Conservation (phyloP, 2,113 vertebrate genomes). For the Arothron firmamentum region DNA sequence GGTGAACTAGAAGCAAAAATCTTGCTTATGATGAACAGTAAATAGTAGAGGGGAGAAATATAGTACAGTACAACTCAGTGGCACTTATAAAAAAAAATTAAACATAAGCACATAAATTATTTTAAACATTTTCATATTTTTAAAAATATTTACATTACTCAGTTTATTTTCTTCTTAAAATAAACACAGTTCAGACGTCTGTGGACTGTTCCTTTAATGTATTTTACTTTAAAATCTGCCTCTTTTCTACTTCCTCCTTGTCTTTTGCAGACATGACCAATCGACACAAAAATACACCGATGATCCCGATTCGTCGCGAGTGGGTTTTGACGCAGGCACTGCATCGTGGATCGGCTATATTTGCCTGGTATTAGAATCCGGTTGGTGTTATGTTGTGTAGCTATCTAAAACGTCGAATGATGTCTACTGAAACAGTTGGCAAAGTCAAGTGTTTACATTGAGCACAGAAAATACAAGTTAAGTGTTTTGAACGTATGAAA, state of each 20-base stretch:
- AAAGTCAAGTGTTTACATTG: constrained; percentile 37
- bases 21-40: too few relatives aligned
- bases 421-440: constrained; percentile 37
- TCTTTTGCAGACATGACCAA: constrained; percentile 23
- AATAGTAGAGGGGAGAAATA: too few relatives aligned
- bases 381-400: constrained; percentile 55
- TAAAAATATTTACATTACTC: not conserved
- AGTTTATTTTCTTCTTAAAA: not conserved
- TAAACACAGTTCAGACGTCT: not conserved
- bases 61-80: not conserved
- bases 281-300: constrained; percentile 4
- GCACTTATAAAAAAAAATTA: not conserved
- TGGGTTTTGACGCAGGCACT: rapidly evolving
- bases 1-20: too few relatives aligned
- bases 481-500: not conserved
- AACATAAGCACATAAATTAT: not conserved
- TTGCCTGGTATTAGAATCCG: constrained; percentile 32
- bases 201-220: constrained; percentile 34
- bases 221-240: constrained; percentile 21
- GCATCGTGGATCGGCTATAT: constrained; percentile 30
- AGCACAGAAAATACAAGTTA: constrained; percentile 10
- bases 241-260: constrained; percentile 26
- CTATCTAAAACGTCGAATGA: constrained; percentile 54
- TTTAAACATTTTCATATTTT: not conserved
- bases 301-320: not conserved